A percentile compares a stretch with the other conserved stretches of the same genome.
These are phyloP conservation scores for Bombycilla garrulus DNA, from an alignment of 2,113 vertebrate genomes.

Conservation along the genomic window DNA sequence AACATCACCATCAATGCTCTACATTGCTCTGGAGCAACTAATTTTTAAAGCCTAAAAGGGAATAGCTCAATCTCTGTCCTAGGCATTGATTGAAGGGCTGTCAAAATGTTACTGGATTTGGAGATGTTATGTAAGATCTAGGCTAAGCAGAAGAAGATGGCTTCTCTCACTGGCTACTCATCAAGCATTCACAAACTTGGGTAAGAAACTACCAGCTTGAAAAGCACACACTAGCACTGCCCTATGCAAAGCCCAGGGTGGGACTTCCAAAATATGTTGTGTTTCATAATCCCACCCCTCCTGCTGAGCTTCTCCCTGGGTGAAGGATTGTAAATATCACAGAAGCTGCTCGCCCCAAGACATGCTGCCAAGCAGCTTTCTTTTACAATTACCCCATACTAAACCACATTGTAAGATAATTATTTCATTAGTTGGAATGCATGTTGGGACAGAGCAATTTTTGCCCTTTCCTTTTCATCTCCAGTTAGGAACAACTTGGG, in stretches of 20 bases:
- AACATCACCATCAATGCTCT: background rate
- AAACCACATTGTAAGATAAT: conserved; percentile 47
- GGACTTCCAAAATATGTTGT: background rate
- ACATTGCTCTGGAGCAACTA: background rate
- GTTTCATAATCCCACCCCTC: conserved; percentile 3
- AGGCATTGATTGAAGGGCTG: background rate
- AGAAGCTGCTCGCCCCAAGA: background rate
- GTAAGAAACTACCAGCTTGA: background rate
- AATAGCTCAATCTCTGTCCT: background rate
- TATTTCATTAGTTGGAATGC: conserved; percentile 40
- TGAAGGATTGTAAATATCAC: background rate
- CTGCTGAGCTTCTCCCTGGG: background rate
- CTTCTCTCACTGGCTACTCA: background rate
- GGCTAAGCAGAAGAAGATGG: background rate
- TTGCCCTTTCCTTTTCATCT: conserved; percentile 58
- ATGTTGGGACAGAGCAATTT: conserved; percentile 20
- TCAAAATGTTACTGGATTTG: background rate
- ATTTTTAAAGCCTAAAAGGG: background rate
- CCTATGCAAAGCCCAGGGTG: background rate
- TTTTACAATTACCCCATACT: conserved; percentile 33
- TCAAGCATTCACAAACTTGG: background rate
- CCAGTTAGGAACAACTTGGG: conserved; percentile 6
- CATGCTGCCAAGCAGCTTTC: conserved; percentile 5
- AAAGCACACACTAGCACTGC: background rate
- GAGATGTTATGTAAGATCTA: background rate